These are phyloP conservation scores for Sialis fuliginosa DNA, from an alignment of 2,888 invertebrate species.

Conservation along the genomic window DNA sequence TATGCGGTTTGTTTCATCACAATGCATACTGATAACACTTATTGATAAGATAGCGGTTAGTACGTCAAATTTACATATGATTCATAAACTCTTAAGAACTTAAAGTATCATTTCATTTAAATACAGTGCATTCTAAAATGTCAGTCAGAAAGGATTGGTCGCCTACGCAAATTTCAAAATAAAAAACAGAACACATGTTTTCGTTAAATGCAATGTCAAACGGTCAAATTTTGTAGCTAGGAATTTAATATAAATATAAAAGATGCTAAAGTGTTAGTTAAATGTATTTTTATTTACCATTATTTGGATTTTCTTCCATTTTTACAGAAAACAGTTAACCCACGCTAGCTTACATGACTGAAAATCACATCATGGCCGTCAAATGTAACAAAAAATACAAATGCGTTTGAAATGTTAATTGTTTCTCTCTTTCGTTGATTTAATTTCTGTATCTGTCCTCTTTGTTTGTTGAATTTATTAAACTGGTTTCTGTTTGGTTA, in stretches of 20 bases:
- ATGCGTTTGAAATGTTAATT: no score
- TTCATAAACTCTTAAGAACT: no score
- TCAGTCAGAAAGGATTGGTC: conserved; percentile 4
- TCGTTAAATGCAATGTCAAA: neutral
- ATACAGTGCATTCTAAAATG: neutral
- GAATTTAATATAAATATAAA: no score
- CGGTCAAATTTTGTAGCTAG: no score
- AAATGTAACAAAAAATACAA: neutral
- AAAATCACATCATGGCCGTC: conserved; percentile 6
- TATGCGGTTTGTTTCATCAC: neutral
- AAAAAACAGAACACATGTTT: conserved; percentile 1
- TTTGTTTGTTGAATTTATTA: no score
- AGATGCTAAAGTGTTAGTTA: no score
- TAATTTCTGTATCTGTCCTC: no score
- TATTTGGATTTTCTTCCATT: conserved; percentile 6
- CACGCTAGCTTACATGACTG: conserved; percentile 5
- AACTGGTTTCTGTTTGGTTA: no score
- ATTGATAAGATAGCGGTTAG: no score
- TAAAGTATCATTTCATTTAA: neutral
- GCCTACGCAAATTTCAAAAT: conserved; percentile 3
- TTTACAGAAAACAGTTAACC: conserved; percentile 1
- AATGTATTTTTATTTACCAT: conserved; percentile 2
- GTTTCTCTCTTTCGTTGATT: no score
- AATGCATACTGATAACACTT: no score
- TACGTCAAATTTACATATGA: no score